Evolutionary conservation across 2,888 invertebrate species (phyloP).

Genomic region (Erebia palarica): DNA sequence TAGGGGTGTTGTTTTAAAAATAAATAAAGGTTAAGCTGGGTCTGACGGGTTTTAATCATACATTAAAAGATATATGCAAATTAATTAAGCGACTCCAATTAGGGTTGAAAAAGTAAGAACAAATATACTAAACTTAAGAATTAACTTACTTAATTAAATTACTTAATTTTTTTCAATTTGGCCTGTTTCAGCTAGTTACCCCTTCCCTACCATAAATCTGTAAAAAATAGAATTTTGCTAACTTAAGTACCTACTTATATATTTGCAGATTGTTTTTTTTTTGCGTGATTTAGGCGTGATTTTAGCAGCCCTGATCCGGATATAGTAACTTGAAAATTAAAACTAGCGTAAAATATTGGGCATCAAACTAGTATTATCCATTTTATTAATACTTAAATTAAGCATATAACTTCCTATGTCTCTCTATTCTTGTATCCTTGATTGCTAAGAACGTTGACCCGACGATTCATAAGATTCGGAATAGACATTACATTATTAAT

Average conservation of each 20-base stretch:
- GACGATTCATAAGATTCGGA: slow-evolving; percentile 51
- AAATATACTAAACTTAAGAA: neutral
- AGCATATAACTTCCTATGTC: slow-evolving; percentile 57
- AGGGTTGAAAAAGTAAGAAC: too few relatives aligned
- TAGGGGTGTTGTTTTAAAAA: neutral
- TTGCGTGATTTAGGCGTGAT: neutral
- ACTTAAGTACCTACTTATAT: neutral
- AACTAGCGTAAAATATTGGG: slow-evolving; percentile 60
- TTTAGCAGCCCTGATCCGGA: slow-evolving; percentile 53
- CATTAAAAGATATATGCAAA: slow-evolving; percentile 76
- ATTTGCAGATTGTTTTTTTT: neutral
- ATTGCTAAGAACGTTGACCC: slow-evolving; percentile 65
- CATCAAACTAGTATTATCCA: slow-evolving; percentile 65
- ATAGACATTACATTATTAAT: slow-evolving; percentile 31
- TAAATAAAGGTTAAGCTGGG: slow-evolving; percentile 38
- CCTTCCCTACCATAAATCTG: too few relatives aligned
- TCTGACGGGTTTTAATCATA: slow-evolving; percentile 49
- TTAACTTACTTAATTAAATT: neutral
- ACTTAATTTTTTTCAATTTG: neutral
- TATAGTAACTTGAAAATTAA: slow-evolving; percentile 52
- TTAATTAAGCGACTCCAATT: slow-evolving; percentile 37
- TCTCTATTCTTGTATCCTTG: slow-evolving; percentile 67
- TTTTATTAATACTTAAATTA: slow-evolving; percentile 77
- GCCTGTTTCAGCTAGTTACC: neutral
- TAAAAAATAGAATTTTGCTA: too few relatives aligned